These are phyloP conservation scores for Entomobrya multifasciata DNA, from an alignment of 2,888 invertebrate species.

Conservation along the genomic window DNA sequence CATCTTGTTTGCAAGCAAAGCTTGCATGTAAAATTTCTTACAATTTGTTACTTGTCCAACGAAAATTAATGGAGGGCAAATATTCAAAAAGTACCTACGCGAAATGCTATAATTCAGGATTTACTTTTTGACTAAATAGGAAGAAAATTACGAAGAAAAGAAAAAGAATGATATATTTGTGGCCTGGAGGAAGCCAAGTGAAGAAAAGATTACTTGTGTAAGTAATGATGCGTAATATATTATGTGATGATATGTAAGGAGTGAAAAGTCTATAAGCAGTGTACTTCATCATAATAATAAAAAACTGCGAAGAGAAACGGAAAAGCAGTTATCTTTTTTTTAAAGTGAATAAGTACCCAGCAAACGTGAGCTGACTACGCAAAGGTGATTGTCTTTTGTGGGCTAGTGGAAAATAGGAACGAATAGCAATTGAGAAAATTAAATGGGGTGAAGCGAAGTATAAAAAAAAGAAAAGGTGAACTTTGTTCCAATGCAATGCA, in stretches of 20 bases:
- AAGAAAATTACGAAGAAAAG: not conserved
- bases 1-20: no score
- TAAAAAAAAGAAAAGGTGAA: not conserved
- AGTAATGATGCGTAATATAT: not conserved
- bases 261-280: not conserved
- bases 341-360: constrained; percentile 31
- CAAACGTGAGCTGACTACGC: constrained; percentile 23
- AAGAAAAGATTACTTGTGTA: not conserved
- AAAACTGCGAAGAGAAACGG: no score
- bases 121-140: not conserved
- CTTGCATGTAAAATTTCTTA: constrained; percentile 10
- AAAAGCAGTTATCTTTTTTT: constrained; percentile 19
- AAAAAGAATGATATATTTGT: not conserved
- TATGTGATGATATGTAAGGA: not conserved
- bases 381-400: no score
- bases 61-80: constrained; percentile 1
- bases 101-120: constrained; percentile 25
- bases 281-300: constrained; percentile 13
- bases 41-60: not conserved
- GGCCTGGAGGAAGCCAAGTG: not conserved
- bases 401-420: no score
- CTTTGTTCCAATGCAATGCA: no score
- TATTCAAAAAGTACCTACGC: no score
- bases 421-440: not conserved
- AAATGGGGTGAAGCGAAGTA: not conserved